Percentiles rank a stretch among this genome's conserved stretches.
These are phyloP conservation scores for Alauda arvensis DNA, from an alignment of 2,797 vertebrate species.

Conservation along the genomic window DNA sequence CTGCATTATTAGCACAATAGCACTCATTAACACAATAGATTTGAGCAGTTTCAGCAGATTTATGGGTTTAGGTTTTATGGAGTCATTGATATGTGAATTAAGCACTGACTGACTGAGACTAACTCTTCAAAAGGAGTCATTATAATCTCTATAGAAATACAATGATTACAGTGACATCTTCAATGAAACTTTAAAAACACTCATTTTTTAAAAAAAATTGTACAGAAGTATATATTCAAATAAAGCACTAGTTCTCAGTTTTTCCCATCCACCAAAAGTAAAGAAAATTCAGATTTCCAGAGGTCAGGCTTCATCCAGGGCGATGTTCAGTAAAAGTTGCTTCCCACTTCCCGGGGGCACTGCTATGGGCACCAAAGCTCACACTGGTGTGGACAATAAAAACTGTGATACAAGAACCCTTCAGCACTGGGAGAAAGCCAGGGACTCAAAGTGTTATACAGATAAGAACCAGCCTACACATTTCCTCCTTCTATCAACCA, in stretches of 20 bases:
- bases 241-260: neutral
- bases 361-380: neutral
- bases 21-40: constrained; percentile 1
- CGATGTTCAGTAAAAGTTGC: neutral
- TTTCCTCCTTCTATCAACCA: neutral
- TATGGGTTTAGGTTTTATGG: constrained; percentile 28
- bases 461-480: neutral
- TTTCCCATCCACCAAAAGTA: neutral
- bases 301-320: neutral
- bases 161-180: constrained; percentile 52
- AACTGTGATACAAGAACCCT: neutral
- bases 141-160: constrained; percentile 52
- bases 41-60: constrained; percentile 26
- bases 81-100: constrained; percentile 62
- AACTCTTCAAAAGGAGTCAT: constrained; percentile 52
- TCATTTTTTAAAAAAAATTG: neutral
- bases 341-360: neutral
- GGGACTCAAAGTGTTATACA: neutral
- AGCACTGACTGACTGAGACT: constrained; percentile 52
- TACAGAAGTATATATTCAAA: constrained; percentile 20
- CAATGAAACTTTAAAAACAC: constrained; percentile 32
- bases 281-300: neutral
- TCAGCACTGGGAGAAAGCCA: neutral
- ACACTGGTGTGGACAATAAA: neutral
- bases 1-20: neutral